Percentiles rank a stretch among this genome's conserved stretches.
Evolutionary conservation across 2,797 vertebrate species (phyloP).

Genomic region (Poliocrania exsul): DNA sequence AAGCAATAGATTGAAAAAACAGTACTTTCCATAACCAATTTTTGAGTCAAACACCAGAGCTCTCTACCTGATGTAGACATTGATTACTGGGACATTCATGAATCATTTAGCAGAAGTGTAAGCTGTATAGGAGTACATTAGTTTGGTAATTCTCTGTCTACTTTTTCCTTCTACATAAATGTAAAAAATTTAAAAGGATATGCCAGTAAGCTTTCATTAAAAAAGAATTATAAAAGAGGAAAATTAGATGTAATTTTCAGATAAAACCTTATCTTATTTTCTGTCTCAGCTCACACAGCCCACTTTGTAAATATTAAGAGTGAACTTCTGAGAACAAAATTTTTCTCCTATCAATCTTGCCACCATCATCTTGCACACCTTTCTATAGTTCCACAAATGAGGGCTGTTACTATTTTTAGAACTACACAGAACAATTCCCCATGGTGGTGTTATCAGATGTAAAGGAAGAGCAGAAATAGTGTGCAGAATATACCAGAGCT

Average conservation of each 20-base stretch:
- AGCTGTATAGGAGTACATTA: neutral
- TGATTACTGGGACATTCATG: neutral
- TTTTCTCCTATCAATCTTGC: neutral
- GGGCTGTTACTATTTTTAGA: neutral
- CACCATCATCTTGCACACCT: neutral
- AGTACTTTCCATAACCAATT: neutral
- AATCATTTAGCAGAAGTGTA: neutral
- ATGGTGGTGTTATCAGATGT: neutral
- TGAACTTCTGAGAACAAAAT: neutral
- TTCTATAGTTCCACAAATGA: neutral
- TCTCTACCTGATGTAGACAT: neutral
- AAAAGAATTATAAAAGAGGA: neutral
- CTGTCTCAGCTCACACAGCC: neutral
- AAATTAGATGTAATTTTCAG: neutral
- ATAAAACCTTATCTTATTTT: neutral
- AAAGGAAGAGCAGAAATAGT: neutral
- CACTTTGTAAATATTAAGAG: neutral
- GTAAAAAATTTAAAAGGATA: neutral
- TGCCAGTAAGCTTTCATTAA: neutral
- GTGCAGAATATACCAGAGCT: neutral
- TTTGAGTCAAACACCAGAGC: neutral
- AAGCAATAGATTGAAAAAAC: neutral
- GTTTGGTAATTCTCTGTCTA: neutral
- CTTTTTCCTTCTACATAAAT: neutral
- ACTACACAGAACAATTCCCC: neutral